Conservation (phyloP, 2,797 vertebrate genomes). For the Eutrigla gurnardus region DNA sequence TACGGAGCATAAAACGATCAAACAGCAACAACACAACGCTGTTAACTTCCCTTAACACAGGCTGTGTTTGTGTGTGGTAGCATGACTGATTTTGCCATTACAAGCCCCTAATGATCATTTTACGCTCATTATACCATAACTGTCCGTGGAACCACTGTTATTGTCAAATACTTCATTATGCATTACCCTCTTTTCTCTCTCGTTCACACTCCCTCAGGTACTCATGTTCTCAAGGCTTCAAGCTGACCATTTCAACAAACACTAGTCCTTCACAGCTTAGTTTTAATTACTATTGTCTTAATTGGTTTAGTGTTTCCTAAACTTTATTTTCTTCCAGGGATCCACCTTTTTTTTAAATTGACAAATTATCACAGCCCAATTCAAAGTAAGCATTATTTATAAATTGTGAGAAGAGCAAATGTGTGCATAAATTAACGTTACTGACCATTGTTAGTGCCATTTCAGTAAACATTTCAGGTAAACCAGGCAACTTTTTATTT, state of each 20-base stretch:
- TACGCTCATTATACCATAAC: constrained; percentile 62
- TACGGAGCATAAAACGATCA: constrained; percentile 41
- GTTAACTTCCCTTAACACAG: constrained; percentile 46
- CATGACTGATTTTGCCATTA: constrained; percentile 75
- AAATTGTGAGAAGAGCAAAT: not conserved
- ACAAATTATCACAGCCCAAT: not conserved
- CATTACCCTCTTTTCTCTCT: constrained; percentile 12
- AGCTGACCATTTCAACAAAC: constrained; percentile 47
- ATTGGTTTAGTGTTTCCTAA: constrained; percentile 14
- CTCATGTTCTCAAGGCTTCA: constrained; percentile 18
- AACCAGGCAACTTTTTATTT: no score
- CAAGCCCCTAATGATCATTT: constrained; percentile 73
- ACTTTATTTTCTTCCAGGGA: not conserved
- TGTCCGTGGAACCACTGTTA: constrained; percentile 58
- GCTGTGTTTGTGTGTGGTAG: constrained; percentile 65
- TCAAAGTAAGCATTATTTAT: not conserved
- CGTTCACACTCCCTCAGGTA: constrained; percentile 5
- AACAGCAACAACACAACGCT: constrained; percentile 41
- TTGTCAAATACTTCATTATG: constrained; percentile 55
- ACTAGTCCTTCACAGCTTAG: constrained; percentile 29
- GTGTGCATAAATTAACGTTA: not conserved
- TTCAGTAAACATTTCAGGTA: not conserved
- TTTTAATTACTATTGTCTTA: constrained; percentile 39
- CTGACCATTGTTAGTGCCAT: not conserved
- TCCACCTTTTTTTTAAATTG: no score